These are phyloP conservation scores for Chalcosyrphus nemorum DNA, from an alignment of 2,888 invertebrate species.

Conservation along the genomic window DNA sequence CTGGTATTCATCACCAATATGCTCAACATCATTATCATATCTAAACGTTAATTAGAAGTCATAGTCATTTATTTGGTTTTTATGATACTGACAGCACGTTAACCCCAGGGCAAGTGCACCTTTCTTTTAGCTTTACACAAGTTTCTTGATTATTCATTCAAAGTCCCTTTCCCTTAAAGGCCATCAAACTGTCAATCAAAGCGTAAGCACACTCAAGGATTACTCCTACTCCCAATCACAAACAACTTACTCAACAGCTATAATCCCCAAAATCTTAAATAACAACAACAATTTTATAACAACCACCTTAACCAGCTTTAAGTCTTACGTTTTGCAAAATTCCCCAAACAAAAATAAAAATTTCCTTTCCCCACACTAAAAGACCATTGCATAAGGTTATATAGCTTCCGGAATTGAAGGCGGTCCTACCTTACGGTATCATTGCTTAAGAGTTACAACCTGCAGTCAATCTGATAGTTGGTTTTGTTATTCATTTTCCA, in stretches of 20 bases:
- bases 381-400: not conserved
- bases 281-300: not conserved
- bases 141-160: too few species aligned
- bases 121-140: too few species aligned
- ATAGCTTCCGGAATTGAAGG: slow-evolving; percentile 11
- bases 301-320: not conserved
- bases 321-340: not conserved
- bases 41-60: too few species aligned
- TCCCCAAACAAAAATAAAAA: not conserved
- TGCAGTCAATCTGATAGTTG: not conserved
- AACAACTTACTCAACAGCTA: too few species aligned
- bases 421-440: not conserved
- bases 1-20: too few species aligned
- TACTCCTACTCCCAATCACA: not conserved
- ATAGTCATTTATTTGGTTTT: too few species aligned
- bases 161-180: too few species aligned
- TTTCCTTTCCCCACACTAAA: not conserved
- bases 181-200: too few species aligned
- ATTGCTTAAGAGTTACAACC: slow-evolving; percentile 17
- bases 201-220: not conserved
- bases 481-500: slow-evolving; percentile 22
- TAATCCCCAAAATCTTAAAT: not conserved
- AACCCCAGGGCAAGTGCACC: too few species aligned
- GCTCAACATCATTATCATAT: too few species aligned
- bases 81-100: too few species aligned